Percentiles rank a stretch among this genome's conserved stretches.
Conservation (phyloP, 2,113 vertebrate genomes). For the Hiodon alosoides region DNA sequence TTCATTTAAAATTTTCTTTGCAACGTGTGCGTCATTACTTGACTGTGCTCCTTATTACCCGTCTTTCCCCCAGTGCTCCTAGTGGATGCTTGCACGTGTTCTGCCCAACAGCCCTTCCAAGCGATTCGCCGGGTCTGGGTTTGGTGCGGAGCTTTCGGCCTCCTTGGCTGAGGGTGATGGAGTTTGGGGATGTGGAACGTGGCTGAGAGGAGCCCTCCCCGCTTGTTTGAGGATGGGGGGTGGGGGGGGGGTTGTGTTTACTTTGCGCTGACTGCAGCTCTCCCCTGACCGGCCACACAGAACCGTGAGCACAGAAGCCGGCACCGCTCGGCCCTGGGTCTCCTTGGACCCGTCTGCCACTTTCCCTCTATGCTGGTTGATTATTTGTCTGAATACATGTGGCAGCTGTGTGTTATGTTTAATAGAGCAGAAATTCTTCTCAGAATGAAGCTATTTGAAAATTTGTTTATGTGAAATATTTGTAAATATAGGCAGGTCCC, state of each 20-base stretch:
- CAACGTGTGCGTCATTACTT: not conserved
- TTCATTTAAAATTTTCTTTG: no score
- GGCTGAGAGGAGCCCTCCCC: not conserved
- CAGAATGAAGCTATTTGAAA: slow-evolving; percentile 83
- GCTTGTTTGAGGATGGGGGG: slow-evolving; percentile 47
- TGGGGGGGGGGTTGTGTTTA: slow-evolving; percentile 58
- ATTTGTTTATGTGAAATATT: slow-evolving; percentile 83
- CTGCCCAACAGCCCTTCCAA: slow-evolving; percentile 46
- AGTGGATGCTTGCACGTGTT: not conserved
- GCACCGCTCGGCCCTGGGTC: slow-evolving; percentile 65
- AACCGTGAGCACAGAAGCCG: slow-evolving; percentile 58
- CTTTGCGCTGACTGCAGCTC: slow-evolving; percentile 55
- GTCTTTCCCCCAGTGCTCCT: not conserved
- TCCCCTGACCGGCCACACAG: slow-evolving; percentile 66
- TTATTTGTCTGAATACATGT: slow-evolving; percentile 82
- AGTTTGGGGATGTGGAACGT: slow-evolving; percentile 8
- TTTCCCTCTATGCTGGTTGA: slow-evolving; percentile 78
- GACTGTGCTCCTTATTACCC: not conserved
- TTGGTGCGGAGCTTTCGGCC: slow-evolving; percentile 28
- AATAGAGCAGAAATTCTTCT: slow-evolving; percentile 83
- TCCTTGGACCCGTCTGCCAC: slow-evolving; percentile 75
- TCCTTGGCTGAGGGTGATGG: slow-evolving; percentile 6
- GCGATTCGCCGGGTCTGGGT: slow-evolving; percentile 69
- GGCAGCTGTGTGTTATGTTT: slow-evolving; percentile 79
- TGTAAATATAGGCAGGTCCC: slow-evolving; percentile 74